phyloP scores from a whole-genome alignment of 1,140 invertebrate genomes.

The Neodiprion fabricii region DNA sequence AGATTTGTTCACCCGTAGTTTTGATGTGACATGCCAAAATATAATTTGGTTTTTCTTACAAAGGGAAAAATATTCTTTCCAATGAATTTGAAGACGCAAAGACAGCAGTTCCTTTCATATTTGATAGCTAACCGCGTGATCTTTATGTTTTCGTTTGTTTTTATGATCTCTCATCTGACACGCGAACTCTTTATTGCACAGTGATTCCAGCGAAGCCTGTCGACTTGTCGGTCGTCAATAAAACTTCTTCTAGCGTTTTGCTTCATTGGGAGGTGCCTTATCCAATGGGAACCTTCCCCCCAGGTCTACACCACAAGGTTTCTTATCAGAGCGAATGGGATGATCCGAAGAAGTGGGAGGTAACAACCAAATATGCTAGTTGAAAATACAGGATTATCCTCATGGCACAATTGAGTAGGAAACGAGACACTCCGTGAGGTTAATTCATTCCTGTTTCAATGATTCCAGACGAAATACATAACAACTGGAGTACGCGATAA shows the following conservation, averaged over 20 bases:
- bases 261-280: constrained; percentile 67
- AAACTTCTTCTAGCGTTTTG: constrained; percentile 64
- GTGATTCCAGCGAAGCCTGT: constrained; percentile 67
- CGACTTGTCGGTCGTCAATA: constrained; percentile 63
- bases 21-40: neutral
- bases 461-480: neutral
- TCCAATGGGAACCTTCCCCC: constrained; percentile 66
- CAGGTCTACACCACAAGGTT: constrained; percentile 66
- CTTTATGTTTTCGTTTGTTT: neutral
- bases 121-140: too few relatives aligned
- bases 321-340: constrained; percentile 69
- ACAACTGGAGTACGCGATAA: neutral
- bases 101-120: neutral
- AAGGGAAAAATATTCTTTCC: neutral
- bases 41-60: neutral
- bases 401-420: neutral
- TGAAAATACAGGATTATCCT: neutral
- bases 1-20: too few relatives aligned
- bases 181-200: constrained; percentile 36
- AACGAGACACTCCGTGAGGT: neutral
- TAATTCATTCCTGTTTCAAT: neutral
- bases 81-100: constrained; percentile 13
- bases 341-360: constrained; percentile 64
- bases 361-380: constrained; percentile 35
- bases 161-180: too few relatives aligned